phyloP scores from a whole-genome alignment of 2,113 vertebrate genomes.

The Pollachius pollachius region DNA sequence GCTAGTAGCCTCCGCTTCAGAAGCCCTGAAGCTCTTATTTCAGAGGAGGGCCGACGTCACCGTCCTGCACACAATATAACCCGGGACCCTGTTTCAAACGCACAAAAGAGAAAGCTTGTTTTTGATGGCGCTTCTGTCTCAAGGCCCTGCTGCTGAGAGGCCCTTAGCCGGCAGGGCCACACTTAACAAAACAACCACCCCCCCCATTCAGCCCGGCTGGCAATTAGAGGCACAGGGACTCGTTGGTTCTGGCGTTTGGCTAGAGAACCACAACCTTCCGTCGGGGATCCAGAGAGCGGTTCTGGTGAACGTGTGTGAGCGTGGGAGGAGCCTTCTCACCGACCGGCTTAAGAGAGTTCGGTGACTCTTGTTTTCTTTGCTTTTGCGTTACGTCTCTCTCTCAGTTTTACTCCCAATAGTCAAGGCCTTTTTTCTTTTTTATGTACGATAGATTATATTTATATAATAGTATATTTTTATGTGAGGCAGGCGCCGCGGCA shows the following conservation, averaged over 20 bases:
- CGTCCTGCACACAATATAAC: constrained; percentile 35
- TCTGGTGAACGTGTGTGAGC: constrained; percentile 1
- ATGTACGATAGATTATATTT: constrained; percentile 74
- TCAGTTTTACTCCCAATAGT: constrained; percentile 66
- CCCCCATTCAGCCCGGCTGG: constrained; percentile 51
- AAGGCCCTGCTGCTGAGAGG: constrained; percentile 42
- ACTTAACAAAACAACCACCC: constrained; percentile 43
- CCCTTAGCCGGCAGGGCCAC: constrained; percentile 44
- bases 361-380: constrained; percentile 4
- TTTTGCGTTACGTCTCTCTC: constrained; percentile 49
- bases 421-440: constrained; percentile 69
- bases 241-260: constrained; percentile 27
- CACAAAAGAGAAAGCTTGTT: constrained; percentile 69
- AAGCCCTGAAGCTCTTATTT: constrained; percentile 25
- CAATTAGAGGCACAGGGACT: constrained; percentile 36
- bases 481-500: constrained; percentile 58
- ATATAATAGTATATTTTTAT: constrained; percentile 75
- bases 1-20: constrained; percentile 54
- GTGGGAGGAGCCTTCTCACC: constrained; percentile 30
- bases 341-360: constrained; percentile 15
- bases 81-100: constrained; percentile 49
- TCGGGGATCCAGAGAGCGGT: constrained; percentile 9
- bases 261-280: constrained; percentile 15
- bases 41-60: constrained; percentile 38
- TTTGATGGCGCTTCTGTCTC: constrained; percentile 69